Evolutionary conservation across 2,113 vertebrate species (phyloP), one percentile per base, ranked within the genome.

Genomic region (Vanacampus margaritifer): DNA sequence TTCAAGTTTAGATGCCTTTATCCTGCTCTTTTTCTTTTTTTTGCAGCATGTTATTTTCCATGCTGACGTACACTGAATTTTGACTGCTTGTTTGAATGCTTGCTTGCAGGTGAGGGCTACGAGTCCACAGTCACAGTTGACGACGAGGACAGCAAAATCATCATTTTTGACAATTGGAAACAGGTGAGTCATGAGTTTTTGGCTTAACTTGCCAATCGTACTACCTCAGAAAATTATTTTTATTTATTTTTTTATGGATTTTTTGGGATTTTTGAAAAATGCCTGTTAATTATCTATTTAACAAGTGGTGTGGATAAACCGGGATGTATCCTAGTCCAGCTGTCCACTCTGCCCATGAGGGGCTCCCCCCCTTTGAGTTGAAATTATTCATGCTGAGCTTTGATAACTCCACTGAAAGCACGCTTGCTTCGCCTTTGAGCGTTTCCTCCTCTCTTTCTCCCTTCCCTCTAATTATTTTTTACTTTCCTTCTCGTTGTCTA

Each of bases 161-260:
- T 92, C n/a, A 67, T 93, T 56, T 92, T 79, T 32, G 92, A 93
- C 84, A 92, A 89, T 79, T 93, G 92, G 92, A 92, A 91, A 78
- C 92, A 89, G 88, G 92, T 92, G 76, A 80, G 90, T 62, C 8
- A 35, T 10, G 9, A 0, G 19, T 11, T 39, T 39, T 23, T 11
- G 5, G 19, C 4, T 60, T 36, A 4, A 21, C 21, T 2, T 19
- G 14, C 54, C 43, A 13, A 0, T 0, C 43, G 14, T 11, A 43
- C 4, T 13, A 5, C n/a, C n/a, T n/a, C n/a, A n/a, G n/a, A n/a
- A n/a, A n/a, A n/a, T n/a, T n/a, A n/a, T n/a, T n/a, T n/a, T n/a
- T n/a, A n/a, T n/a, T n/a, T n/a, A n/a, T n/a, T n/a, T n/a, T n/a
- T n/a, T n/a, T n/a, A n/a, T n/a, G n/a, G n/a, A n/a, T n/a, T n/a